Percentiles rank a stretch among this genome's conserved stretches.
Conservation (phyloP, 2,797 vertebrate genomes). For the Lophius americanus region DNA sequence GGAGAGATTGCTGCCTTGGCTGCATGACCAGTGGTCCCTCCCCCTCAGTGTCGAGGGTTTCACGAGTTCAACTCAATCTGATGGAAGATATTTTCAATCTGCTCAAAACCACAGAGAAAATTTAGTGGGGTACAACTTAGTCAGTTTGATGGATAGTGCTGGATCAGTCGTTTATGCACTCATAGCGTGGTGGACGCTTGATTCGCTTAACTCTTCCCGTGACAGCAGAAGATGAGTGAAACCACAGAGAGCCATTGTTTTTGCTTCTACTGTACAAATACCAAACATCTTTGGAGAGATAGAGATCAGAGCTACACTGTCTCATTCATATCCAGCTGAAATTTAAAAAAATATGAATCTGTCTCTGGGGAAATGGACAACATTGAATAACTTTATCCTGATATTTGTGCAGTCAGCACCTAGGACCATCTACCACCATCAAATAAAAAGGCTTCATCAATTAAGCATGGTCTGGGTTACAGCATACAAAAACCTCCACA, state of each 20-base stretch:
- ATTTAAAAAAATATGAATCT: too few species aligned
- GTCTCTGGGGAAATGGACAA: too few species aligned
- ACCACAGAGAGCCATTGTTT: neutral
- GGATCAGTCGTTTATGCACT: constrained; percentile 10
- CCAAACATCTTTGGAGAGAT: constrained; percentile 12
- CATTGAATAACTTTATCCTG: neutral
- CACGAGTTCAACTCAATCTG: neutral
- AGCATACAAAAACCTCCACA: neutral
- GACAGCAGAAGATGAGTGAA: constrained; percentile 17
- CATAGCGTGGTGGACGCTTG: neutral
- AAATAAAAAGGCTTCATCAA: neutral
- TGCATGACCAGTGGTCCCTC: constrained; percentile 12
- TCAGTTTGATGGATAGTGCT: constrained; percentile 34
- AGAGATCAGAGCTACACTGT: neutral
- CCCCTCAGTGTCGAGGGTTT: neutral
- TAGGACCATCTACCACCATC: neutral
- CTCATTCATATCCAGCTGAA: neutral
- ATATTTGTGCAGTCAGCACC: neutral
- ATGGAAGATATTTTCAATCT: constrained; percentile 25
- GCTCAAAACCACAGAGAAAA: constrained; percentile 7
- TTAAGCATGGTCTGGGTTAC: neutral
- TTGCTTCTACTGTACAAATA: constrained; percentile 27
- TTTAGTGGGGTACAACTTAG: neutral
- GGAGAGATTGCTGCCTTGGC: constrained; percentile 11
- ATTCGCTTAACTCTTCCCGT: constrained; percentile 16